Evolutionary conservation across 2,888 invertebrate species (phyloP), one percentile per base, ranked within the genome.

Genomic region (Acleris cristana): DNA sequence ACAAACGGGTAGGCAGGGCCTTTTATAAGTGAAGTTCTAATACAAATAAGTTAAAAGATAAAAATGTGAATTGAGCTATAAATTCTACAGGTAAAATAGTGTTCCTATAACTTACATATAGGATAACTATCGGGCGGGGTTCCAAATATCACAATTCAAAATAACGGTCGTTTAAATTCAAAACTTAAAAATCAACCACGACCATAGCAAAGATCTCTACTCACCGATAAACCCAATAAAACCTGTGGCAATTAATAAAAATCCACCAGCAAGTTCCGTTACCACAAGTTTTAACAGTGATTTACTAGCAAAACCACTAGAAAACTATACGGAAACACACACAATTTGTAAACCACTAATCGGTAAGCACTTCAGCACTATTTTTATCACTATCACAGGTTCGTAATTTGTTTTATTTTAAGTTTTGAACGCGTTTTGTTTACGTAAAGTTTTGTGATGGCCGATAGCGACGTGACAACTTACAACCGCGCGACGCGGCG

Each of bases 231-330:
- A 83, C 79, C 81, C 78, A 84, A 84, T 84, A 84, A 74, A 84
- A 85, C 79, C 79, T 77, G 80, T 75, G 56, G 60, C 69, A 67
- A 69, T 57, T 55, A 66, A 67, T 64, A 59, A 66, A 80, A 87
- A 87, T 88, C 87, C 77, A 76, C 80, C 77, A 82, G 77, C 74
- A 75, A 81, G 87, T 87, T 87, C 87, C 87, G 87, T 85, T 85
- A 83, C 80, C 78, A 80, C 80, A 79, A 83, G 84, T 87, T 86
- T 90, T 85, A 81, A 82, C 79, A 80, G 86, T 76, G 85, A 87
- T 90, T 90, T 88, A 76, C 73, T 77, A 74, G 71, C 75, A 86
- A 89, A 90, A 90, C 76, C 87, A 81, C 88, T 80, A 74, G 73
- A 89, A 88, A 89, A 86, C 85, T 72, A 55, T 70, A 74, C 70